These are phyloP conservation scores for Lycopodina hypogea DNA, from an alignment of 37 sponge, comb jelly and placozoan species.

Conservation along the genomic window DNA sequence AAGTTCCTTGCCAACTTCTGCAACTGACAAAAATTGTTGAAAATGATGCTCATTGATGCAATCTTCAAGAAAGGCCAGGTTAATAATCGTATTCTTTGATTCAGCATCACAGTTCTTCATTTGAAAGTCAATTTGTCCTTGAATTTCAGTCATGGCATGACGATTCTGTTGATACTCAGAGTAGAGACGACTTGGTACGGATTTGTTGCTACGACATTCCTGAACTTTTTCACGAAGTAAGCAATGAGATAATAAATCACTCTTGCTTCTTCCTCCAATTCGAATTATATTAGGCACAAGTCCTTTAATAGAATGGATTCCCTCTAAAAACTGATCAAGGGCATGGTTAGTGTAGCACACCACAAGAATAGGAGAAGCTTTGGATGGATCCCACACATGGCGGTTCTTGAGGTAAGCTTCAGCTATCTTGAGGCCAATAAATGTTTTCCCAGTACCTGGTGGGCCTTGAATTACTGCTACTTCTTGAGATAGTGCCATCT, in stretches of 20 bases:
- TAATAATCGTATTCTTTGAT: background rate
- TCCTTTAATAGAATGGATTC: conserved; percentile 29
- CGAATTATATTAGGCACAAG: conserved; percentile 57
- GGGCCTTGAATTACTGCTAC: conserved; percentile 94
- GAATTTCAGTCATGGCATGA: background rate
- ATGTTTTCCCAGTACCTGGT: conserved; percentile 95
- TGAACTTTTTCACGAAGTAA: conserved; percentile 28
- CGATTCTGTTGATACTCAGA: background rate
- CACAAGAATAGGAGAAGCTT: conserved; percentile 76
- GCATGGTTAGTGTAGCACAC: conserved; percentile 98
- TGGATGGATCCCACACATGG: conserved; percentile 41
- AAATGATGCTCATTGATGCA: conserved; percentile 5
- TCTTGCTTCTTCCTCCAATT: conserved; percentile 86
- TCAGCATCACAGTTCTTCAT: background rate
- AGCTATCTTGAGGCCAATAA: conserved; percentile 78
- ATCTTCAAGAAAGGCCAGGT: background rate
- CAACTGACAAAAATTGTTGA: background rate
- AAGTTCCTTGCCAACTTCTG: conserved; percentile 37
- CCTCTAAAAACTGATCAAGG: conserved; percentile 89
- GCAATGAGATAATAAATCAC: conserved; percentile 57
- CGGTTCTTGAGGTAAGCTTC: conserved; percentile 61
- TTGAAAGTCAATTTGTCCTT: background rate
- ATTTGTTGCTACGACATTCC: background rate
- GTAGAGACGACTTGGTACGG: conserved; percentile 5
- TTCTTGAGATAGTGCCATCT: conserved; percentile 69